Base-by-base conservation (phyloP, 35 echinoderm and acorn worm genomes). In the Heliocidaris erythrogramma region DNA sequence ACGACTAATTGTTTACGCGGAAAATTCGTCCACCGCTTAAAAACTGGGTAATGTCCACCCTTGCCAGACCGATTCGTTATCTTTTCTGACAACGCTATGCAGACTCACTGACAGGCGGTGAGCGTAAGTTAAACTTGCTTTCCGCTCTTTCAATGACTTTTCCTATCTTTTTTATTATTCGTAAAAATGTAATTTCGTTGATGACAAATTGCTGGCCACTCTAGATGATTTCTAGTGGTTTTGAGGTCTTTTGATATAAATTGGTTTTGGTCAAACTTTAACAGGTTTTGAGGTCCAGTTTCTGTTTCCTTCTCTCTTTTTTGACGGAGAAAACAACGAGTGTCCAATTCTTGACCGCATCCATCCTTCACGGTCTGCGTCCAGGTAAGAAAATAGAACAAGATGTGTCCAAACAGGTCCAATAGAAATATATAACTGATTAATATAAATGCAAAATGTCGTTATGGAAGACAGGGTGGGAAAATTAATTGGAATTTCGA, bases 181-280 rank as follows among this genome's bases (percentile, higher is more conserved):
- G 5, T 78, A 78, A 78, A 78, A 78, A 78, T 78, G 65, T 78
- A 78, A 78, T 78, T 78, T 78, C 21, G 65, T 78, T 78, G 65
- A 78, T 78, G 65, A 78, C 65, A 78, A 78, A 78, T 78, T 27
- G 65, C 65, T n/a, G 65, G 65, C 21, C 65, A 78, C 65, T 78
- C 17, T 27, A 78, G 65, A 21, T 78, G 65, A 78, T 78, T 78
- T 78, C 27, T 2, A 78, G 65, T 78, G 65, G 65, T 78, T 27
- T 78, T 78, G 65, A n/a, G 65, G 65, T 78, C 18, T 21, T 78
- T 78, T 78, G 65, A 9, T 78, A 78, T n/a, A 78, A 78, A 78
- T 78, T 78, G 65, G 65, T 78, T 78, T 78, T 78, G 65, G 65
- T 78, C 65, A 78, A 78, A 78, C 65, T 29, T 78, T 78, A 78